Percentiles rank a stretch among this genome's conserved stretches.
Evolutionary conservation across 2,888 invertebrate species (phyloP).

Genomic region (Trichacis sp.): DNA sequence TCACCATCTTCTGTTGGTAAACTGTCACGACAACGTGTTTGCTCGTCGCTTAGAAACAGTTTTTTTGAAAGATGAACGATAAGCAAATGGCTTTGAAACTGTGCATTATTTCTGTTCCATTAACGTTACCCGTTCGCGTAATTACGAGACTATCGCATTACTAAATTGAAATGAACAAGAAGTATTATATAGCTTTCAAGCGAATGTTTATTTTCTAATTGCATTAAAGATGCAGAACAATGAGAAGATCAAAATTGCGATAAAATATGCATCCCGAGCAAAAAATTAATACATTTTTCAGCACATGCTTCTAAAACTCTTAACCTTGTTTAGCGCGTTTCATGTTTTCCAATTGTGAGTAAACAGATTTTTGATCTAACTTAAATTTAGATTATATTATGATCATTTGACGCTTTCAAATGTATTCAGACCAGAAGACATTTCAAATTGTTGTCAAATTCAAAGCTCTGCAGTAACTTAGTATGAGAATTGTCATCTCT

Average conservation of each 20-base stretch:
- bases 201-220: too few species aligned
- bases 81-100: neutral
- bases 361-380: neutral
- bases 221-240: too few species aligned
- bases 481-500: constrained; percentile 10
- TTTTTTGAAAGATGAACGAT: neutral
- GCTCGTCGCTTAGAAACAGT: neutral
- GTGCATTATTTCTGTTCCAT: neutral
- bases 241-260: too few species aligned
- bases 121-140: neutral
- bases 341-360: neutral
- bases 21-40: neutral
- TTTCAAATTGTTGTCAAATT: neutral
- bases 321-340: neutral
- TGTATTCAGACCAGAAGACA: neutral
- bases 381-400: neutral
- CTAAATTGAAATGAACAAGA: too few species aligned
- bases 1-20: neutral
- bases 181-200: too few species aligned
- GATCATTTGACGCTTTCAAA: neutral
- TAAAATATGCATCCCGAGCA: too few species aligned
- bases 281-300: too few species aligned
- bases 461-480: constrained; percentile 1
- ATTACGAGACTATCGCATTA: too few species aligned
- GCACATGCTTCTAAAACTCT: too few species aligned